phyloP scores from a whole-genome alignment of 2,113 vertebrate species.

The Xenopus borealis region DNA sequence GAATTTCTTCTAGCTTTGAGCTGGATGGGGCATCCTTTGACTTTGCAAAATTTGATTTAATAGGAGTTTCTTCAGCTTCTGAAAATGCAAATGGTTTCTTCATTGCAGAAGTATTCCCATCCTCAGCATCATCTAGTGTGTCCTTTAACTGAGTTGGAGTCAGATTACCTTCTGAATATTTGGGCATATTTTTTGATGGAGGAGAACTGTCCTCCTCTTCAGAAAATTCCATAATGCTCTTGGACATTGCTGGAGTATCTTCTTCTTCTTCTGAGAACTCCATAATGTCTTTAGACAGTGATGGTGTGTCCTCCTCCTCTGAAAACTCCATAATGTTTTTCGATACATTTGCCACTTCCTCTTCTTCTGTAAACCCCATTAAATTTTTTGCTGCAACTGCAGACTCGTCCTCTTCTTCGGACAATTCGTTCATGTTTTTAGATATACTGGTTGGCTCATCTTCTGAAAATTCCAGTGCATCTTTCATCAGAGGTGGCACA shows the following conservation, averaged over 20 bases:
- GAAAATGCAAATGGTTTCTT: constrained; percentile 9
- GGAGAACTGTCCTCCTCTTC: constrained; percentile 31
- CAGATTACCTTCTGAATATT: constrained; percentile 38
- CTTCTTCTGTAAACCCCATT: constrained; percentile 34
- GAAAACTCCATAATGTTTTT: constrained; percentile 28
- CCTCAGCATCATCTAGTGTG: background rate
- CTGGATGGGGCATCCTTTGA: background rate
- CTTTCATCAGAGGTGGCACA: background rate
- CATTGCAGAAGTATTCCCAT: background rate
- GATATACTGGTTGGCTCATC: background rate
- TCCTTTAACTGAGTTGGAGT: constrained; percentile 39
- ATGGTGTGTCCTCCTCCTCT: constrained; percentile 23
- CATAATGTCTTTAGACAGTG: constrained; percentile 34
- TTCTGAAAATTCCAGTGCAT: constrained; percentile 29
- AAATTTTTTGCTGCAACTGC: background rate
- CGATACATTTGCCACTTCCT: background rate
- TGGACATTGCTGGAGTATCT: constrained; percentile 11
- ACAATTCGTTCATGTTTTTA: constrained; percentile 5
- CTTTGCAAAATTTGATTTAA: background rate
- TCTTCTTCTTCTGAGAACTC: constrained; percentile 34
- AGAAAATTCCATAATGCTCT: constrained; percentile 40
- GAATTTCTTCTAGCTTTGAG: background rate
- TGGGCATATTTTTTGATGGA: constrained; percentile 32
- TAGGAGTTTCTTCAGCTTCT: constrained; percentile 14
- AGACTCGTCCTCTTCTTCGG: constrained; percentile 1